These are phyloP conservation scores for Vidua chalybeata DNA, from an alignment of 2,113 vertebrate species.

Conservation along the genomic window DNA sequence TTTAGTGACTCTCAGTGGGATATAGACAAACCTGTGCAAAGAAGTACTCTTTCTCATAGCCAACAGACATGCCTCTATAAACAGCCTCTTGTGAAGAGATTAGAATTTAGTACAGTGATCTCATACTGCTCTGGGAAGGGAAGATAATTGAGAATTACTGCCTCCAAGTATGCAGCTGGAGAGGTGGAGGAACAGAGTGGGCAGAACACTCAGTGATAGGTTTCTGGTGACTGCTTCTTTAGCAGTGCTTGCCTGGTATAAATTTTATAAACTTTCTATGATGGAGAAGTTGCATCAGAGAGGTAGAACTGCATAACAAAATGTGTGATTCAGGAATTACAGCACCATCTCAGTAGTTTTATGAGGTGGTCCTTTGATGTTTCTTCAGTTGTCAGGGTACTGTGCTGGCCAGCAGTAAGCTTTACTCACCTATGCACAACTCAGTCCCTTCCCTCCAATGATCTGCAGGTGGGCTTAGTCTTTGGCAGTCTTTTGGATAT, in stretches of 20 bases:
- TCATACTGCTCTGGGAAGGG: not conserved
- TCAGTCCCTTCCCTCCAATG: not conserved
- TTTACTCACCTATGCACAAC: not conserved
- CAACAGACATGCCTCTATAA: not conserved
- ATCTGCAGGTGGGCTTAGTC: not conserved
- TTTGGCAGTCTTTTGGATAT: not conserved
- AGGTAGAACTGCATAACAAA: not conserved
- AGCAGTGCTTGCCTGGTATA: not conserved
- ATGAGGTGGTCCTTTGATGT: not conserved
- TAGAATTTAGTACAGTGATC: not conserved
- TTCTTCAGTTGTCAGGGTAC: not conserved
- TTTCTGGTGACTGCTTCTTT: not conserved
- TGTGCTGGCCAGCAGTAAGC: not conserved
- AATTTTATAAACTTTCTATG: not conserved
- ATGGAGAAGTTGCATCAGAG: not conserved
- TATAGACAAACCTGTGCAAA: not conserved
- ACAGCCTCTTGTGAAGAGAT: not conserved
- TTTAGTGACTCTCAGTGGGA: not conserved
- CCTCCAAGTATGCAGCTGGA: not conserved
- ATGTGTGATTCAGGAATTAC: not conserved
- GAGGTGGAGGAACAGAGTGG: not conserved
- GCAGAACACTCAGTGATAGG: not conserved
- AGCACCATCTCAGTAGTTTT: not conserved
- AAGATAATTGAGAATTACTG: not conserved
- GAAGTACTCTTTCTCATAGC: not conserved